These are phyloP conservation scores for Ganaspis sp. DNA, from an alignment of 1,140 invertebrate species.

Conservation along the genomic window DNA sequence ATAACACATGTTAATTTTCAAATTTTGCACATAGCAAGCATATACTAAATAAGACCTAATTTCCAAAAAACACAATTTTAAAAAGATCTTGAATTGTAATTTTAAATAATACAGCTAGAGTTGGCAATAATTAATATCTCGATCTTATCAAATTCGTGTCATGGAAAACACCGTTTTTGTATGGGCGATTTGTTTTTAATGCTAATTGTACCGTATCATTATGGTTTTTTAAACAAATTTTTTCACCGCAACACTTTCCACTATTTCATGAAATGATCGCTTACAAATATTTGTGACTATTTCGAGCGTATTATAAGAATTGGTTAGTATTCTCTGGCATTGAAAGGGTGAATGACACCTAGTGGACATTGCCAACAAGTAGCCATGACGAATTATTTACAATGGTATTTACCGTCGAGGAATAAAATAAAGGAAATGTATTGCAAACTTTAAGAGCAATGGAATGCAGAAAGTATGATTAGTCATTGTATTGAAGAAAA, in stretches of 20 bases:
- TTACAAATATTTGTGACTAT: too few relatives aligned
- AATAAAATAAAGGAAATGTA: background rate
- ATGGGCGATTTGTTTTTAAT: too few relatives aligned
- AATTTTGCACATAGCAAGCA: too few relatives aligned
- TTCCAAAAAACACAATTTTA: background rate
- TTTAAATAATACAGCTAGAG: too few relatives aligned
- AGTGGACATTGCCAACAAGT: background rate
- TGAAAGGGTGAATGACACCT: constrained; percentile 6
- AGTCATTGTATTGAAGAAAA: constrained; percentile 10
- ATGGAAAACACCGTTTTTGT: too few relatives aligned
- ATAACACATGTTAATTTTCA: too few relatives aligned
- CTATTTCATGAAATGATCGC: background rate
- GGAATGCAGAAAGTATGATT: background rate
- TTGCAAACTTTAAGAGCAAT: background rate
- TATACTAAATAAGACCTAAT: too few relatives aligned
- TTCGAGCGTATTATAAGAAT: background rate
- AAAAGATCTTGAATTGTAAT: too few relatives aligned
- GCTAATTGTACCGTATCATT: too few relatives aligned
- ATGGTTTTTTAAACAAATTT: too few relatives aligned
- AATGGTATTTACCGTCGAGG: background rate
- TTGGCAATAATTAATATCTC: too few relatives aligned
- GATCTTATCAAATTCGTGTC: background rate
- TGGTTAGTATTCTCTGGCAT: background rate
- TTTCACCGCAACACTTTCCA: background rate
- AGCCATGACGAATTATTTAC: background rate